A percentile compares a stretch with the other conserved stretches of the same genome.
Evolutionary conservation across 1,140 invertebrate species (phyloP).

Genomic region (Hycleus phaleratus): DNA sequence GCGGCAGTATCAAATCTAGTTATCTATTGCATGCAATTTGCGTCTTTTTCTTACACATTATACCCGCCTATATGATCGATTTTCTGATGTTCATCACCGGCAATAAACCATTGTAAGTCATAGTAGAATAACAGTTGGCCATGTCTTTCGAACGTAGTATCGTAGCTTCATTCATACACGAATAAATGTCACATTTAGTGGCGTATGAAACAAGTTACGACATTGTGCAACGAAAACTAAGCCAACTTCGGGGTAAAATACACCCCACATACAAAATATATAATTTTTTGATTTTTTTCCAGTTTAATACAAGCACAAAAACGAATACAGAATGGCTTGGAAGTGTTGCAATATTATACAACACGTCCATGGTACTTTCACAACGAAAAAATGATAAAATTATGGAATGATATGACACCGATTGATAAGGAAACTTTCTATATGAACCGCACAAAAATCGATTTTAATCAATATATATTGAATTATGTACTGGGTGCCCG

Average conservation of each 20-base stretch:
- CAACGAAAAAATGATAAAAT: constrained; percentile 59
- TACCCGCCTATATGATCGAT: constrained; percentile 78
- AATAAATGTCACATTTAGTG: not conserved
- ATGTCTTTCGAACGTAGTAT: too few relatives aligned
- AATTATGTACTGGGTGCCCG: constrained; percentile 66
- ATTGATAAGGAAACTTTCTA: constrained; percentile 53
- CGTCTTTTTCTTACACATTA: constrained; percentile 65
- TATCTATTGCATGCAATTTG: constrained; percentile 58
- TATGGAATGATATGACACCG: constrained; percentile 52
- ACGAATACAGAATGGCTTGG: constrained; percentile 53
- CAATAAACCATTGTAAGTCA: constrained; percentile 68
- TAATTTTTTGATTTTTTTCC: constrained; percentile 17
- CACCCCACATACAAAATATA: too few relatives aligned
- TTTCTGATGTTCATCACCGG: constrained; percentile 56
- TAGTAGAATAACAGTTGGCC: too few relatives aligned
- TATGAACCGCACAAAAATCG: constrained; percentile 49
- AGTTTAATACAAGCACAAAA: constrained; percentile 61
- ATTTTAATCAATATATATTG: constrained; percentile 62
- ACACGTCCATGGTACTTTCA: constrained; percentile 75
- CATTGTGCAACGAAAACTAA: too few relatives aligned
- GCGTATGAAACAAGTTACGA: too few relatives aligned
- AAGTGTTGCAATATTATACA: constrained; percentile 77
- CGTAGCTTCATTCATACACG: not conserved
- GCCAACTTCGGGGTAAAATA: too few relatives aligned
- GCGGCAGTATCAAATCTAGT: constrained; percentile 62